Percentiles rank a stretch among this genome's conserved stretches.
phyloP scores from a whole-genome alignment of 2,888 invertebrate species.

The Plagodis pulveraria region DNA sequence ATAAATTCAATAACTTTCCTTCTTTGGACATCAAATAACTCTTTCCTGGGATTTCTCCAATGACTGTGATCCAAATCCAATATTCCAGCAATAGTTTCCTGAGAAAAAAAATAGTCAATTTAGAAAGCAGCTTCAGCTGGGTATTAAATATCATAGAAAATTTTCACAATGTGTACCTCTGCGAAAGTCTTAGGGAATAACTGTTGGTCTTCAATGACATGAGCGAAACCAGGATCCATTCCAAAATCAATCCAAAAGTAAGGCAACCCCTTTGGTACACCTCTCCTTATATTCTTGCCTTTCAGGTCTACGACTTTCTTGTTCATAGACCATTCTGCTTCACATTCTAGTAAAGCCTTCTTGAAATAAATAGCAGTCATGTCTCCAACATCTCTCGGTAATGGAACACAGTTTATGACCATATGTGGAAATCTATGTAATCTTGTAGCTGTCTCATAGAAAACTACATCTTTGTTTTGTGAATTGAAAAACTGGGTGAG shows the following conservation, averaged over 20 bases:
- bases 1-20: conserved; percentile 90
- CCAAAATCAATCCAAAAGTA: conserved; percentile 98
- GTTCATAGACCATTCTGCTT: conserved; percentile 97
- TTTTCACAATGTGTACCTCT: conserved; percentile 84
- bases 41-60: conserved; percentile 93
- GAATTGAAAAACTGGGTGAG: conserved; percentile 91
- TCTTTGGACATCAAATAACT: conserved; percentile 90
- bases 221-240: conserved; percentile 95
- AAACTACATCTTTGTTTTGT: conserved; percentile 92
- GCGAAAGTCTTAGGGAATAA: conserved; percentile 96
- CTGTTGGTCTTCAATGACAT: conserved; percentile 97
- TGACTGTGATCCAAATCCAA: conserved; percentile 92
- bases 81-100: conserved; percentile 98
- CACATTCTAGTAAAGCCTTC: conserved; percentile 98
- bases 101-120: conserved; percentile 39
- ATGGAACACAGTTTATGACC: conserved; percentile 94
- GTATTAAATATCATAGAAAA: no score
- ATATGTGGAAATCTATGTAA: conserved; percentile 92
- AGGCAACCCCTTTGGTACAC: conserved; percentile 96
- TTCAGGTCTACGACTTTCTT: conserved; percentile 89
- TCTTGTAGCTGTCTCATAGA: conserved; percentile 94
- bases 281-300: conserved; percentile 90
- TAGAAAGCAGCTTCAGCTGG: no score
- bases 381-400: conserved; percentile 93
- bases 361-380: conserved; percentile 98